phyloP scores from a whole-genome alignment of 1,140 invertebrate species.

The Procambarus virginalis region DNA sequence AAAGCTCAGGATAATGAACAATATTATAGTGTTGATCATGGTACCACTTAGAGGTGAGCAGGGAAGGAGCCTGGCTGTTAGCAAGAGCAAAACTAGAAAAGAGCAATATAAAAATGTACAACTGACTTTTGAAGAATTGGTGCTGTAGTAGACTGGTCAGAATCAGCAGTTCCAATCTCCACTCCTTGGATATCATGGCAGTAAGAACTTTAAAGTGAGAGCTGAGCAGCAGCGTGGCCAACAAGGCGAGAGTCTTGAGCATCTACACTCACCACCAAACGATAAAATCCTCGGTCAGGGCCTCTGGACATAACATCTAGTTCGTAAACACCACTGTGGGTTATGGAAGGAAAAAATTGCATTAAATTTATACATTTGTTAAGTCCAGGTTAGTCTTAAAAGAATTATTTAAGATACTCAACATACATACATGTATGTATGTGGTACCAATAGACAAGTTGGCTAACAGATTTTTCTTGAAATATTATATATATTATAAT shows the following conservation, averaged over 20 bases:
- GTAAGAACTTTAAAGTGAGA: conserved; percentile 80
- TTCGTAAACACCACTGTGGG: conserved; percentile 82
- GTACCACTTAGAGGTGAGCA: too few relatives aligned
- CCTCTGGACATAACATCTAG: conserved; percentile 87
- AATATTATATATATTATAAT: too few relatives aligned
- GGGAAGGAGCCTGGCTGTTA: too few relatives aligned
- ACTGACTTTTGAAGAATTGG: conserved; percentile 83
- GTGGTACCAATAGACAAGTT: too few relatives aligned
- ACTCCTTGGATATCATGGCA: conserved; percentile 81
- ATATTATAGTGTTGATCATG: too few relatives aligned
- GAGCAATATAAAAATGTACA: not conserved
- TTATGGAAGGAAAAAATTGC: conserved; percentile 50
- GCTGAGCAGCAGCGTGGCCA: conserved; percentile 77
- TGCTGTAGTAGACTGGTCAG: conserved; percentile 86
- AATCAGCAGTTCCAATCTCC: conserved; percentile 86
- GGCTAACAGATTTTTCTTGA: too few relatives aligned
- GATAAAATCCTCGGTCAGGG: conserved; percentile 88
- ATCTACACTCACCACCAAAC: conserved; percentile 83
- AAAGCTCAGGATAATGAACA: too few relatives aligned
- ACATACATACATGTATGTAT: too few relatives aligned
- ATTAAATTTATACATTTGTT: too few relatives aligned
- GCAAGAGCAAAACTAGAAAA: not conserved
- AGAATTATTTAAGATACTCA: too few relatives aligned
- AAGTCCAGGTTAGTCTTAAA: too few relatives aligned
- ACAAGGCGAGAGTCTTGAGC: conserved; percentile 77